Evolutionary conservation across 2,888 invertebrate species (phyloP).

Genomic region (Miltochrista miniata): DNA sequence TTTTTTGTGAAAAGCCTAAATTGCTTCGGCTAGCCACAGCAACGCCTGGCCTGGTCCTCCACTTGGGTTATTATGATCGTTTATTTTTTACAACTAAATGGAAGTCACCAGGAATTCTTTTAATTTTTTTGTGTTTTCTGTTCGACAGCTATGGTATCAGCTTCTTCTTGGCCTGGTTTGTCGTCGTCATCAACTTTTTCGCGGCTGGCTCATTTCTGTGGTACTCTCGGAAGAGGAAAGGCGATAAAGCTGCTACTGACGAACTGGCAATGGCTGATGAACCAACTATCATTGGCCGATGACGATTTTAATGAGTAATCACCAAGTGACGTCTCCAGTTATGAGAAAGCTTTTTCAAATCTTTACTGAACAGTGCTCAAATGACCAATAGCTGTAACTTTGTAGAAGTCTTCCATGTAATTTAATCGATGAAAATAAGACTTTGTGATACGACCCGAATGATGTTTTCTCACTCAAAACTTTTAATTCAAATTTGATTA

Average conservation of each 20-base stretch:
- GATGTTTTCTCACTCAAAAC: conserved; percentile 13
- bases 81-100: too few species aligned
- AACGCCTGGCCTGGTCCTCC: too few species aligned
- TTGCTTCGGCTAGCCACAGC: too few species aligned
- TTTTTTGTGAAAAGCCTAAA: too few species aligned
- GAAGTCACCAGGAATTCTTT: not conserved
- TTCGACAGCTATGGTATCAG: conserved; percentile 87
- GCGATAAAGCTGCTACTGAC: conserved; percentile 91
- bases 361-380: conserved; percentile 81
- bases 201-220: conserved; percentile 90
- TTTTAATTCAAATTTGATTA: conserved; percentile 7
- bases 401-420: conserved; percentile 71
- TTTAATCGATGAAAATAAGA: conserved; percentile 43
- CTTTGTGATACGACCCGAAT: conserved; percentile 29
- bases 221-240: conserved; percentile 93
- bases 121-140: conserved; percentile 9
- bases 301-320: conserved; percentile 53
- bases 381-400: conserved; percentile 72
- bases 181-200: conserved; percentile 87
- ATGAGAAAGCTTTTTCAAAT: conserved; percentile 60
- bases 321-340: conserved; percentile 47
- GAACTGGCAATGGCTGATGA: conserved; percentile 94
- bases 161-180: conserved; percentile 90
- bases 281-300: conserved; percentile 90
- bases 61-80: too few species aligned